These are phyloP conservation scores for Manduca sexta DNA, from an alignment of 1,140 invertebrate genomes.

Conservation along the genomic window DNA sequence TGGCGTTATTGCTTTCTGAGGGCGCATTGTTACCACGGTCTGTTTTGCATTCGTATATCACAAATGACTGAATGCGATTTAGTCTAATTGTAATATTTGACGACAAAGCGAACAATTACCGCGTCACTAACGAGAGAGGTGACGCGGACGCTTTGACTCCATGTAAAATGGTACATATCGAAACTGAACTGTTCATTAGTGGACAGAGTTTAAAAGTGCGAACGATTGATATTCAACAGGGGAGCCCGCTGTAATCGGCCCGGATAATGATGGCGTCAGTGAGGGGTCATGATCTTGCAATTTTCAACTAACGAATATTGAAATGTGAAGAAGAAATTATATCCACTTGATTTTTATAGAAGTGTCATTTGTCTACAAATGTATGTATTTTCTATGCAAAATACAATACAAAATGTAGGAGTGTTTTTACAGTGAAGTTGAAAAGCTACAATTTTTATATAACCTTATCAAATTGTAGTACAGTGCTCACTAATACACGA, in stretches of 20 bases:
- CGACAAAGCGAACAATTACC: constrained; percentile 8
- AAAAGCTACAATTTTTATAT: too few species aligned
- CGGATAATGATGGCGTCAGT: constrained; percentile 22
- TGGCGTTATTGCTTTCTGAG: constrained; percentile 24
- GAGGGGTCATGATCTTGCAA: constrained; percentile 15
- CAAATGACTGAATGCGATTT: constrained; percentile 6
- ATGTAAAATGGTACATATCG: not conserved
- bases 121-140: too few species aligned
- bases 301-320: constrained; percentile 2
- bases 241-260: constrained; percentile 17
- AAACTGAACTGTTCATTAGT: constrained; percentile 1
- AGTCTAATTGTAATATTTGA: not conserved
- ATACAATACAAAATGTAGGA: too few species aligned
- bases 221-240: constrained; percentile 19
- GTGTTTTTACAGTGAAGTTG: too few species aligned
- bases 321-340: not conserved
- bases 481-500: too few species aligned
- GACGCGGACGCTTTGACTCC: too few species aligned
- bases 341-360: too few species aligned
- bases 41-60: constrained; percentile 17
- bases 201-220: constrained; percentile 13
- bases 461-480: too few species aligned
- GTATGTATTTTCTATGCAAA: too few species aligned
- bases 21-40: constrained; percentile 12
- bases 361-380: too few species aligned